phyloP scores from a whole-genome alignment of 2,888 invertebrate species.

The Acronicta psi region DNA sequence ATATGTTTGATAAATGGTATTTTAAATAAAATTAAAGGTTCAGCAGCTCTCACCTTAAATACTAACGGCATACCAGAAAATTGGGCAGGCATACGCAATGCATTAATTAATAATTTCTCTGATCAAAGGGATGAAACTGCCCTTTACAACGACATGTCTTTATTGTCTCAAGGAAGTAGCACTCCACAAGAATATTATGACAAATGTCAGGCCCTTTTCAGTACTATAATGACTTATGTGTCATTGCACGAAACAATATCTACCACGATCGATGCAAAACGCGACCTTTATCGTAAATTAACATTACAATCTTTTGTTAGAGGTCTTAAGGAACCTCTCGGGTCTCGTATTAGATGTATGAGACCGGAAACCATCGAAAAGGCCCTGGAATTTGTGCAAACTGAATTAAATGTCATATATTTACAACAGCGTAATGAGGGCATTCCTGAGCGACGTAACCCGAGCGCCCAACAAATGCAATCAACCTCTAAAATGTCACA shows the following conservation, averaged over 20 bases:
- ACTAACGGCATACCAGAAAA: neutral
- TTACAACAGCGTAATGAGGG: neutral
- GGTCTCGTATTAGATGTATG: too few relatives aligned
- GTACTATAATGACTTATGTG: neutral
- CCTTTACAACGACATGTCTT: too few relatives aligned
- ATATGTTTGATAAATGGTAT: slow-evolving; percentile 4
- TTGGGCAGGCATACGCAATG: neutral
- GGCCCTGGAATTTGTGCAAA: neutral
- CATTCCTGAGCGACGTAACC: too few relatives aligned
- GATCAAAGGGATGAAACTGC: too few relatives aligned
- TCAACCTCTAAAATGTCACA: too few relatives aligned
- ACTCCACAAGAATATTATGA: too few relatives aligned
- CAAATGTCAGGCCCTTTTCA: too few relatives aligned
- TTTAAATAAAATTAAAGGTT: slow-evolving; percentile 2
- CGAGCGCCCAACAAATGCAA: too few relatives aligned
- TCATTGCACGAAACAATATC: neutral
- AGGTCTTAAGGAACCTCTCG: too few relatives aligned
- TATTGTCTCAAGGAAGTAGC: too few relatives aligned
- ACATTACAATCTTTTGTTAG: too few relatives aligned
- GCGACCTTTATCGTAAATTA: neutral
- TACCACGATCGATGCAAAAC: neutral
- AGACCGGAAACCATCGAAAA: neutral
- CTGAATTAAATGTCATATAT: neutral
- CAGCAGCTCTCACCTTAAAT: slow-evolving; percentile 1
- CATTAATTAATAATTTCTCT: neutral